Base-by-base conservation (phyloP, 2,113 vertebrate species). In the Zosterops pallidus region DNA sequence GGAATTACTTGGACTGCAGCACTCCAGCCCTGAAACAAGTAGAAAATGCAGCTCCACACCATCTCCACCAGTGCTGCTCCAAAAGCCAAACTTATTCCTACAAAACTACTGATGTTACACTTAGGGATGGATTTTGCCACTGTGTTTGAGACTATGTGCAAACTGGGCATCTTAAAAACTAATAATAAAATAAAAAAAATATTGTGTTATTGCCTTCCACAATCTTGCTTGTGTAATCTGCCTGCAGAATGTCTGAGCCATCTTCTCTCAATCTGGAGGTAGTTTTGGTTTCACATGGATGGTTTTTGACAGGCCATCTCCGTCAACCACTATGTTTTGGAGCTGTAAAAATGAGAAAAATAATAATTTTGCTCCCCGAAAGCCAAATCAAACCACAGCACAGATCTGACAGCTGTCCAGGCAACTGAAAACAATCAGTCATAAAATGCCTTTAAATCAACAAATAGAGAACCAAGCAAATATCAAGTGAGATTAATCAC, bases 401-500 rank as follows among this genome's bases (percentile, higher is more conserved):
- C 53, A 69, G 86, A 95, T 62, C 81, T 91, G 88, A 97, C 96
- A 95, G 57, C 70, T 79, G 90, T 93, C 91, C 92, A 95, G 95
- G 80, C 94, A 90, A 96, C 63, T 94, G 74, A 87, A 96, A 96
- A 96, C 81, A 95, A 91, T 96, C 95, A 79, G 69, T 94, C 87
- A 95, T 79, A 93, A 96, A 96, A 90, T 81, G 88, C 84, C 89
- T 96, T 95, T 95, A 97, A 97, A 96, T 97, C 95, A 97, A 88
- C 86, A 96, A 97, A 95, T 89, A 77, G 86, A 91, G 84, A 95
- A 96, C 96, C 94, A 94, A 94, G 94, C 88, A 96, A 93, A 95
- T 94, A 97, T 91, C 96, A 93, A 97, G 83, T 85, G 90, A 97
- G 97, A 98, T 97, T 97, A 98, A 98, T 97, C 82, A 83, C 75